These are phyloP conservation scores for Rhinichthys klamathensis DNA, from an alignment of 2,113 vertebrate species.

Conservation along the genomic window DNA sequence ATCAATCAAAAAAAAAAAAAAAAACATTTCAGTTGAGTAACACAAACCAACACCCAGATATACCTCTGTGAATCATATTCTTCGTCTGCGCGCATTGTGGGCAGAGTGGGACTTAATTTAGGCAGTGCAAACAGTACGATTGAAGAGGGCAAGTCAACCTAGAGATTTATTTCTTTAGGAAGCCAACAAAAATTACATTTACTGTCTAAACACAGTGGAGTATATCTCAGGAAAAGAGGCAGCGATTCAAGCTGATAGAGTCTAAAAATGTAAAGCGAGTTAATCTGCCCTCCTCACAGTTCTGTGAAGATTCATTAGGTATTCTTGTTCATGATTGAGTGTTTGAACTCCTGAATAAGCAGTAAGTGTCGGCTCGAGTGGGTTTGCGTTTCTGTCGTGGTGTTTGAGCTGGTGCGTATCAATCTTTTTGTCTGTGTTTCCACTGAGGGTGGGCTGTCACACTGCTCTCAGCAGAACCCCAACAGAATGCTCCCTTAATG, in stretches of 20 bases:
- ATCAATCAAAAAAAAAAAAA: neutral
- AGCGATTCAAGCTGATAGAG: neutral
- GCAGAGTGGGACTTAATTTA: neutral
- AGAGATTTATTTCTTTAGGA: neutral
- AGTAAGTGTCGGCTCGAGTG: neutral
- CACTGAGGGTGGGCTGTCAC: constrained; percentile 15
- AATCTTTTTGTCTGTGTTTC: neutral
- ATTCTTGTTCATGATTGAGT: constrained; percentile 29
- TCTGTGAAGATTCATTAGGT: constrained; percentile 26
- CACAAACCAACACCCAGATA: neutral
- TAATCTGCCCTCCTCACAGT: neutral
- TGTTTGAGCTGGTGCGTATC: neutral
- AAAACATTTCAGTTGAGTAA: neutral
- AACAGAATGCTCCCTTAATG: constrained; percentile 36
- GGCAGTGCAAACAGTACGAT: neutral
- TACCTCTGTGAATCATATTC: neutral
- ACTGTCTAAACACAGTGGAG: constrained; percentile 25
- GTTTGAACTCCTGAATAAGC: constrained; percentile 14
- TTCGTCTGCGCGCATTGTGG: neutral
- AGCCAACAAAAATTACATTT: constrained; percentile 26
- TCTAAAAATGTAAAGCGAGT: constrained; percentile 23
- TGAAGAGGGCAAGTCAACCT: neutral
- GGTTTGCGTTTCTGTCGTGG: neutral
- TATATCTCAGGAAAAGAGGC: constrained; percentile 16
- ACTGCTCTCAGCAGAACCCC: neutral